These are phyloP conservation scores for Menura novaehollandiae DNA, from an alignment of 2,113 vertebrate genomes.

Conservation along the genomic window DNA sequence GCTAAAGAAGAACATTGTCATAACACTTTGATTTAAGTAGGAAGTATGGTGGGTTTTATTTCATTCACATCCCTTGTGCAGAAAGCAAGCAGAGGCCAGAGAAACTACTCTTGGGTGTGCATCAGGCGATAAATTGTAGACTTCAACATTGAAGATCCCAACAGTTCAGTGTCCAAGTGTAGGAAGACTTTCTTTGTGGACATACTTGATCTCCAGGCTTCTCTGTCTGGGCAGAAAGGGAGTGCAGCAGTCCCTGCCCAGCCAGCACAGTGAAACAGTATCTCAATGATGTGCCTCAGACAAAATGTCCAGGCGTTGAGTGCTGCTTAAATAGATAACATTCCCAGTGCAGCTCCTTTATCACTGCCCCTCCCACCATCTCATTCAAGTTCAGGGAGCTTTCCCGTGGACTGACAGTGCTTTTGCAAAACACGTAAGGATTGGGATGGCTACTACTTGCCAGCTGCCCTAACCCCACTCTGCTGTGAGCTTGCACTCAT, in stretches of 20 bases:
- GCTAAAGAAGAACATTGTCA: not conserved
- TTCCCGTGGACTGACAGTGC: not conserved
- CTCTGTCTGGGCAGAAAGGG: not conserved
- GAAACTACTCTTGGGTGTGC: not conserved
- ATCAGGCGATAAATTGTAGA: not conserved
- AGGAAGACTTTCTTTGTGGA: not conserved
- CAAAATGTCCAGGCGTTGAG: not conserved
- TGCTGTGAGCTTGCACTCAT: not conserved
- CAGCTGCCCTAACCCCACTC: not conserved
- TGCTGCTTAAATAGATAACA: not conserved
- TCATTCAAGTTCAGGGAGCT: not conserved
- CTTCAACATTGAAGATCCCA: not conserved
- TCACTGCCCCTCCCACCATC: not conserved
- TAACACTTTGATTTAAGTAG: not conserved
- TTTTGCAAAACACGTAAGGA: fast-evolving
- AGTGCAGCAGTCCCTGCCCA: not conserved
- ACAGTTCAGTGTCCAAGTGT: not conserved
- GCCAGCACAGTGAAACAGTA: not conserved
- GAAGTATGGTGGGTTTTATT: not conserved
- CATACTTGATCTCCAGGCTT: not conserved
- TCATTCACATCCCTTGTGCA: not conserved
- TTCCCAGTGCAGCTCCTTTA: not conserved
- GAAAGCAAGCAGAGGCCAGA: not conserved
- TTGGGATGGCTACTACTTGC: not conserved
- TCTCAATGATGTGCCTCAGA: not conserved